Evolutionary conservation across 2,888 invertebrate genomes (phyloP), one percentile per base, ranked within the genome.

Genomic region (Antheraea assamensis): DNA sequence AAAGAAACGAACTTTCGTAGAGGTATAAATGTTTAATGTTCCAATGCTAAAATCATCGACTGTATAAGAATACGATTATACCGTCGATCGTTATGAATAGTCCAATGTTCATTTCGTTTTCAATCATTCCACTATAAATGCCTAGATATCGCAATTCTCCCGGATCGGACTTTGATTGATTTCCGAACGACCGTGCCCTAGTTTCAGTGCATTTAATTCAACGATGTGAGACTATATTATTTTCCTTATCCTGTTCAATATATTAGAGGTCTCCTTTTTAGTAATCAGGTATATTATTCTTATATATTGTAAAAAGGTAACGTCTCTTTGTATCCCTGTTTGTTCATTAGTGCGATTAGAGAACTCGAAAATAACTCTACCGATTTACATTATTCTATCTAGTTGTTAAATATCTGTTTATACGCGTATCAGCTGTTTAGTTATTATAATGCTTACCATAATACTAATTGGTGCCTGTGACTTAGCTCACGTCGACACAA

Each of bases 131-230:
- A n/a, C 66, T 68, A 35, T 68, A 68, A 68, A 68, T 35, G 35
- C 68, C 21, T 35, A 35, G 68, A 68, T 35, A 68, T 68, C 35
- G 21, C 35, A 68, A 68, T 68, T 68, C n/a, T 21, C 21, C 35
- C 35, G n/a, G 68, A 68, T n/a, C 35, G 27, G 27, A 64, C 21
- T 35, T 68, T 68, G 68, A 68, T 68, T 68, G 68, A 68, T 68
- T 68, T 68, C n/a, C 68, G 21, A 68, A 13, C 35, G 68, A 35
- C 35, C 68, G 68, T 68, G 68, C 21, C 68, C 68, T 35, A 68
- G 68, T 35, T 68, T 68, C 35, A n/a, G n/a, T 68, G 68, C 10
- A 68, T 68, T 68, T 35, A 68, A 35, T 68, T 68, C n/a, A 8
- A 31, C 35, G 13, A 68, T 68, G n/a, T 68, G 17, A 3, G 4